Conservation (phyloP, 2,113 vertebrate species). For the Tonatia bakeri region DNA sequence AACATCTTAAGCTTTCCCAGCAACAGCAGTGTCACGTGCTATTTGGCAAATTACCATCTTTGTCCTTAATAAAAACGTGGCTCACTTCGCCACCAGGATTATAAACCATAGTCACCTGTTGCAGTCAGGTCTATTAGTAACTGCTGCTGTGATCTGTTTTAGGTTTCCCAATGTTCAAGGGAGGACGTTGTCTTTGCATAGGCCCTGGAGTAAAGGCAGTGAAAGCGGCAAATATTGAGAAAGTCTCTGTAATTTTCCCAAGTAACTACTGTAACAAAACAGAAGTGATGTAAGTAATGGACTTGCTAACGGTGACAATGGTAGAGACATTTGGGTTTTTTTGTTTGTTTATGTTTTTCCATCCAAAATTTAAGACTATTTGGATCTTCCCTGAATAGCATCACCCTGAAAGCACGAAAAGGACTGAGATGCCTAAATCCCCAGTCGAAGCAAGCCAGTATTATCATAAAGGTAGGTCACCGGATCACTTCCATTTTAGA, state of each 20-base stretch:
- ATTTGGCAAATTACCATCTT: not conserved
- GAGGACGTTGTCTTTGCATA: constrained; percentile 55
- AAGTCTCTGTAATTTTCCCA: constrained; percentile 44
- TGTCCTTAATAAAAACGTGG: not conserved
- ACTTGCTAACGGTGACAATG: not conserved
- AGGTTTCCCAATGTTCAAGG: constrained; percentile 63
- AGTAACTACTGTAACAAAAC: constrained; percentile 51
- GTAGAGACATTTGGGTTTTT: not conserved
- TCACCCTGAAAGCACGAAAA: constrained; percentile 59
- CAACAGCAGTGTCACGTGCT: not conserved
- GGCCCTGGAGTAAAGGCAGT: constrained; percentile 22
- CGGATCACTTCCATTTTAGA: not conserved
- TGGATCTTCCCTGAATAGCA: constrained; percentile 52
- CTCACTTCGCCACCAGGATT: not conserved
- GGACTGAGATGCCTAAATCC: constrained; percentile 54
- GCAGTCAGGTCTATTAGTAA: not conserved
- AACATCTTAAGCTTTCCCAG: not conserved
- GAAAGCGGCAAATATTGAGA: constrained; percentile 38
- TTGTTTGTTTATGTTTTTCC: not conserved
- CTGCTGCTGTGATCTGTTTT: not conserved
- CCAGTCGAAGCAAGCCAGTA: constrained; percentile 55
- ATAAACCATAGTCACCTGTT: not conserved
- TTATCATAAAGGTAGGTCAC: constrained; percentile 57
- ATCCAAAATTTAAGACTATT: not conserved
- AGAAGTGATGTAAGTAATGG: constrained; percentile 69